Evolutionary conservation across 2,797 vertebrate species (phyloP).

Genomic region (Halcyon leucocephala): DNA sequence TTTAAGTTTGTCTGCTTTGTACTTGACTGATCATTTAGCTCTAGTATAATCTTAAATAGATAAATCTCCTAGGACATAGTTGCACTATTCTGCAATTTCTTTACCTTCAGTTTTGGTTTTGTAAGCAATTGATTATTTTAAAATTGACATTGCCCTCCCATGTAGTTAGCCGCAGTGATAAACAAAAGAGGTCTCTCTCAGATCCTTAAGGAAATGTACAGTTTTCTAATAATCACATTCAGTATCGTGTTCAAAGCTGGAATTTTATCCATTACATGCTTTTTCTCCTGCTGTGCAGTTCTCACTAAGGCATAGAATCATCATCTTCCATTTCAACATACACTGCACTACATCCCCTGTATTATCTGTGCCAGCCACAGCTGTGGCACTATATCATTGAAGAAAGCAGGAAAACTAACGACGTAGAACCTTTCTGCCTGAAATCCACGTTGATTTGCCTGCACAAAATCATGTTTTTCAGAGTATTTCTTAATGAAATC

Average conservation of each 20-base stretch:
- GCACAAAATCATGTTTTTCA: background rate
- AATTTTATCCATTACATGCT: background rate
- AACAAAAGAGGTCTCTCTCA: background rate
- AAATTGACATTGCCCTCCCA: background rate
- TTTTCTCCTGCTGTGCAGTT: background rate
- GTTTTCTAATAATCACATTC: background rate
- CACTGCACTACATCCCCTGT: background rate
- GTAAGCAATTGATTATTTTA: background rate
- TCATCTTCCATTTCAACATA: background rate
- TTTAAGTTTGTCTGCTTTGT: background rate
- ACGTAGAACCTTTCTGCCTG: background rate
- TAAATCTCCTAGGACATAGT: background rate
- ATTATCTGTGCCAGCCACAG: background rate
- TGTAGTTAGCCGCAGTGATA: background rate
- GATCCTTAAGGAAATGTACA: background rate
- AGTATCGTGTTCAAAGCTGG: background rate
- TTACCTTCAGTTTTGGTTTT: background rate
- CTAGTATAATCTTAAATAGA: background rate
- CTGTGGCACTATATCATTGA: background rate
- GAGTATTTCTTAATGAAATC: background rate
- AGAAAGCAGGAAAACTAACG: background rate
- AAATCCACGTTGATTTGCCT: background rate
- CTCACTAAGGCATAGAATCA: background rate
- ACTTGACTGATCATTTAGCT: background rate
- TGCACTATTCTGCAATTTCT: background rate